phyloP scores from a whole-genome alignment of 2,797 vertebrate genomes.

The Anas acuta region DNA sequence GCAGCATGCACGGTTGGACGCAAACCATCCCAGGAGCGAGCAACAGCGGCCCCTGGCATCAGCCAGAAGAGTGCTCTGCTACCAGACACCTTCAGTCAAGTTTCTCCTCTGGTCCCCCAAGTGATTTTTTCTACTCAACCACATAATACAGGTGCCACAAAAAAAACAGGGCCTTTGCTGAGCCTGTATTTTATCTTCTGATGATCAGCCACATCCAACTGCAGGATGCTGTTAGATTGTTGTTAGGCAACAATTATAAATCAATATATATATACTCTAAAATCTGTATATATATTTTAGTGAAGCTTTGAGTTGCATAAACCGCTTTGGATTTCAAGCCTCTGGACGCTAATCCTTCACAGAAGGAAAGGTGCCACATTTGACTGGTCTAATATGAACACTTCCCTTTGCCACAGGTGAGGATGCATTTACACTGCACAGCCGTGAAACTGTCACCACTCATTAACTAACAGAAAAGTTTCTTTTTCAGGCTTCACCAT shows the following conservation, averaged over 20 bases:
- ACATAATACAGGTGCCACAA: neutral
- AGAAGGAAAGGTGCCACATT: neutral
- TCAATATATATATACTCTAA: neutral
- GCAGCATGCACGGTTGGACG: accelerated
- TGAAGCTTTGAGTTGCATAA: neutral
- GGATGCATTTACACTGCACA: neutral
- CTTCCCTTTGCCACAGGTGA: neutral
- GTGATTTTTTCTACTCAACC: neutral
- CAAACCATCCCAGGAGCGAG: neutral
- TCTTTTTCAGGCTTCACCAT: neutral
- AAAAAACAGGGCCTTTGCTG: neutral
- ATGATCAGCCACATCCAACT: neutral
- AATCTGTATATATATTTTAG: neutral
- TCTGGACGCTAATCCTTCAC: neutral
- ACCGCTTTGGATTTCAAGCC: neutral
- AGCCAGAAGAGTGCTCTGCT: neutral
- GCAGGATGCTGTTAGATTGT: neutral
- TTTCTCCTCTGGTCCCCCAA: neutral
- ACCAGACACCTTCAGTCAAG: neutral
- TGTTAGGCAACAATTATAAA: neutral
- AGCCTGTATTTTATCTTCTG: neutral
- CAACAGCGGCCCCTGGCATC: neutral
- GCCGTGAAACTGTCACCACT: neutral
- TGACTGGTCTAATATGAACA: neutral
- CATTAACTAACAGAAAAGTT: neutral